phyloP scores from a whole-genome alignment of 2,888 invertebrate genomes.

The Zelleria hepariella region DNA sequence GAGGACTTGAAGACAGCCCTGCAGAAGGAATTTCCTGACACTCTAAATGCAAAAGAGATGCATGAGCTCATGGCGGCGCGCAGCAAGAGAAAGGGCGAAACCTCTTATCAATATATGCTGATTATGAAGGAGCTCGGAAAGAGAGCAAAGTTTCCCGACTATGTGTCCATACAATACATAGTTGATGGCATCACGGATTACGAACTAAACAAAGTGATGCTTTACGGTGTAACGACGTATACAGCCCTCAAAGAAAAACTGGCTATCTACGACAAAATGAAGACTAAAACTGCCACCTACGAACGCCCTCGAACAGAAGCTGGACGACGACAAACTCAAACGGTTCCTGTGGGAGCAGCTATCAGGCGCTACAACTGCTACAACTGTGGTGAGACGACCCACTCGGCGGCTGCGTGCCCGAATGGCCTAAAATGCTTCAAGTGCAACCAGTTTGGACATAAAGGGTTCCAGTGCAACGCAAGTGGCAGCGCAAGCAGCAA shows the following conservation, averaged over 20 bases:
- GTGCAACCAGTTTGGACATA: not conserved
- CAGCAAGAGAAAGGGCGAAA: constrained; percentile 12
- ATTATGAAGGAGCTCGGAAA: constrained; percentile 20
- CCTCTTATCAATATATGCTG: constrained; percentile 13
- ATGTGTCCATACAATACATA: no score
- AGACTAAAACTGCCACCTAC: not conserved
- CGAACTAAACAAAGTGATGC: constrained; percentile 16
- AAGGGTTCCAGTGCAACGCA: not conserved
- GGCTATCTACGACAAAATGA: not conserved
- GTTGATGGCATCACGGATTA: constrained; percentile 17
- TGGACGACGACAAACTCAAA: no score
- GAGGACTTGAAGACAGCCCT: no score
- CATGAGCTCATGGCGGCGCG: no score
- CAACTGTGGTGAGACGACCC: not conserved
- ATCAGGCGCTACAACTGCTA: no score
- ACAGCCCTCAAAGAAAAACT: not conserved
- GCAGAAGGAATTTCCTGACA: constrained; percentile 15
- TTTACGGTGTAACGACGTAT: constrained; percentile 13
- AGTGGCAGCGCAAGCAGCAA: no score
- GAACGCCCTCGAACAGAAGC: not conserved
- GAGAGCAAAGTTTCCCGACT: constrained; percentile 15
- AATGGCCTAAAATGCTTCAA: not conserved
- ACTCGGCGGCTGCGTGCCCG: not conserved
- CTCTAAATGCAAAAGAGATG: constrained; percentile 13
- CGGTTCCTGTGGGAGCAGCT: no score